Evolutionary conservation across 1,140 invertebrate species (phyloP).

Genomic region (Eupeodes corollae): DNA sequence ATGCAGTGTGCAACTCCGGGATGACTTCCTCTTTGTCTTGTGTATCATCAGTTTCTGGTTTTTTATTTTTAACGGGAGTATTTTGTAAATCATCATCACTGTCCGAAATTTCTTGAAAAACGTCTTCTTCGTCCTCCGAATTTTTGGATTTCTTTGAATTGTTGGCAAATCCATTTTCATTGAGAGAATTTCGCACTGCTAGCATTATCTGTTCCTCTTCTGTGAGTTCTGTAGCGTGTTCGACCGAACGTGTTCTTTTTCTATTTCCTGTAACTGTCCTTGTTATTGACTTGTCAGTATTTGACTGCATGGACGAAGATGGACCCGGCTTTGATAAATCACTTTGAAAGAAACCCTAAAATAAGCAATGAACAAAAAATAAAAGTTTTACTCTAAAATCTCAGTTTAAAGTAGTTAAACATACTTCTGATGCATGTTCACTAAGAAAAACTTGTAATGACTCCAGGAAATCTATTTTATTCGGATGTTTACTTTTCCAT

Average conservation of each 20-base stretch:
- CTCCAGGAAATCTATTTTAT: conserved; percentile 19
- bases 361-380: conserved; percentile 11
- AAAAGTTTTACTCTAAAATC: conserved; percentile 17
- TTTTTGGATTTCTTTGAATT: conserved; percentile 7
- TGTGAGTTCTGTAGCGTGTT: conserved; percentile 23
- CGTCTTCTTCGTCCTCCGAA: conserved; percentile 1
- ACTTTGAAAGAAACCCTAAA: conserved; percentile 19
- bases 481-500: conserved; percentile 25
- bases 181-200: conserved; percentile 34
- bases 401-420: neutral
- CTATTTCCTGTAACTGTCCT: conserved; percentile 2
- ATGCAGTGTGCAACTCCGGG: conserved; percentile 14
- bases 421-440: conserved; percentile 8
- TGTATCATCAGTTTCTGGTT: conserved; percentile 17
- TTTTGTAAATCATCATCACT: neutral
- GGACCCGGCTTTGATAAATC: conserved; percentile 9
- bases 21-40: conserved; percentile 25
- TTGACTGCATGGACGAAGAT: conserved; percentile 12
- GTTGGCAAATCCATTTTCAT: conserved; percentile 18
- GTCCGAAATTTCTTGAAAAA: neutral
- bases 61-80: neutral
- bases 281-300: conserved; percentile 10
- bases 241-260: conserved; percentile 18
- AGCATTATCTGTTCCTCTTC: conserved; percentile 33
- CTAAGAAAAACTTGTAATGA: conserved; percentile 24